Evolutionary conservation across 2,113 vertebrate species (phyloP), one percentile per base, ranked within the genome.

Genomic region (Corynorhinus townsendii): DNA sequence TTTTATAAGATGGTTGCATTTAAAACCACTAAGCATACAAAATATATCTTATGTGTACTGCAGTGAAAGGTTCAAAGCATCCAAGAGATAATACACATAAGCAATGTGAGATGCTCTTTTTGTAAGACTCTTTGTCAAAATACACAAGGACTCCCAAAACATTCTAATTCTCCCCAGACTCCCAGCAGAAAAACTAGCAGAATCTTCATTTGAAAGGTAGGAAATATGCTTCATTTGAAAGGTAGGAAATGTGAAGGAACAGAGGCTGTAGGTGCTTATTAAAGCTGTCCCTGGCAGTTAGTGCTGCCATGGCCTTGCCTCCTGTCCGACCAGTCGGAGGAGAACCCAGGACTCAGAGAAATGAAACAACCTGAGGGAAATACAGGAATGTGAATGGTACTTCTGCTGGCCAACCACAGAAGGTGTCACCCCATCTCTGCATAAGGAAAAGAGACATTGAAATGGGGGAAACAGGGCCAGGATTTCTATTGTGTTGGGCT

Each of bases 21-120:
- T 89, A 80, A 79, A 96, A 75, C 28, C 73, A 33, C 54, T 91
- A 92, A 79, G 28, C 83, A 84, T 71, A 64, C 20, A 64, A 54
- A 89, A 69, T 62, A 30, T 20, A 82, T 80, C 30, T 79, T 45
- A 17, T 62, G 17, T 81, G 15, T 54, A 11, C 45, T 76, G 62
- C 10, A 24, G 69, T 22, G 11, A 62, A 88, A 68, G 3, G 33
- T 62, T 68, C 77, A 77, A 84, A 96, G 43, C 30, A 40, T 47
- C 40, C n/a, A 28, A 85, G 64, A 11, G 11, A 81, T 22, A 87
- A 93, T 19, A 72, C 72, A 76, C 40, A n/a, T 33, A 93, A 95
- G 47, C 33, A 45, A 73, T n/a, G 7, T 33, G 47, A 88, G 76
- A 86, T 30, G 52, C 33, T 90, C 49, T 69, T 84, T 71, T 62